Percentiles rank a stretch among this genome's conserved stretches.
Conservation (phyloP, 2,797 vertebrate genomes). For the Dendrocincla fuliginosa region DNA sequence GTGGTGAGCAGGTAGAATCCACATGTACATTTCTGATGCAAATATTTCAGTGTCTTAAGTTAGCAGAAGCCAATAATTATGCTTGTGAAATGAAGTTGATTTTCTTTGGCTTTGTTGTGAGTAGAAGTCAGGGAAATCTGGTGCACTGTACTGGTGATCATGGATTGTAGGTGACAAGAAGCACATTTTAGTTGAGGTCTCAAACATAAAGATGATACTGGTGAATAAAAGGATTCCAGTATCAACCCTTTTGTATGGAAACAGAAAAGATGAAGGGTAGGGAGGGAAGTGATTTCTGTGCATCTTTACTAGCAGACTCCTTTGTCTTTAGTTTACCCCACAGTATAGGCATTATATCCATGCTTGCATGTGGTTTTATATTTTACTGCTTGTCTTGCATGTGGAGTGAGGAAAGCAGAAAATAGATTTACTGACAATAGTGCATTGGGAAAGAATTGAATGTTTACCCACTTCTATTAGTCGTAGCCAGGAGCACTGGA, state of each 20-base stretch:
- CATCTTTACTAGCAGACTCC: not conserved
- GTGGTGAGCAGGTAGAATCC: not conserved
- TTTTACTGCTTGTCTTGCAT: constrained; percentile 34
- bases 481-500: constrained; percentile 35
- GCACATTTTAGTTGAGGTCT: not conserved
- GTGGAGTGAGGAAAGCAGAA: not conserved
- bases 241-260: accelerated
- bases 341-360: not conserved
- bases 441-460: constrained; percentile 6
- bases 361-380: not conserved
- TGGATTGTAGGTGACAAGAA: not conserved
- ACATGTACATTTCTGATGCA: not conserved
- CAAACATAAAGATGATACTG: not conserved
- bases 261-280: not conserved
- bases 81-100: not conserved
- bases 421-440: constrained; percentile 46
- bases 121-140: not conserved
- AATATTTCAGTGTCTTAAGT: not conserved
- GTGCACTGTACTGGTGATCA: not conserved
- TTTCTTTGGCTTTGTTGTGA: not conserved
- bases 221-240: not conserved
- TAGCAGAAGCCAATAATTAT: not conserved
- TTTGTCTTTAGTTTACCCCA: not conserved
- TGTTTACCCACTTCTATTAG: not conserved
- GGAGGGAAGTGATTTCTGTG: not conserved